These are phyloP conservation scores for Sesamia inferens DNA, from an alignment of 2,888 invertebrate species.

Conservation along the genomic window DNA sequence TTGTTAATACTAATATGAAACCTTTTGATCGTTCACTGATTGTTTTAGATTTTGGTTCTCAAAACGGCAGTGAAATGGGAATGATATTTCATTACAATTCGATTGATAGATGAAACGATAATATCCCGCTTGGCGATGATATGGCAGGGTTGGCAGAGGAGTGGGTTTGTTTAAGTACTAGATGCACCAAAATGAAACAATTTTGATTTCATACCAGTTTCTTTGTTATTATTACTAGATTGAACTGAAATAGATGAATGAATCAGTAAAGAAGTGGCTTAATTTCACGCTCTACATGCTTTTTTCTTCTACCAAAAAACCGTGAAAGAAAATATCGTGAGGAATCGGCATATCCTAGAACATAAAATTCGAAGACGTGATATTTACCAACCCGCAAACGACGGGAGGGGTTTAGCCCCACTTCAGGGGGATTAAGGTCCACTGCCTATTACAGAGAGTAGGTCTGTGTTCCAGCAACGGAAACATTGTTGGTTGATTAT, in stretches of 20 bases:
- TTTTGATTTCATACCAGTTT: slow-evolving; percentile 6
- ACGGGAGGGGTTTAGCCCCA: neutral
- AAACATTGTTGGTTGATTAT: neutral
- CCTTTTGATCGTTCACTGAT: slow-evolving; percentile 55
- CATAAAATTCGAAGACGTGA: neutral
- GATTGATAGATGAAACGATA: slow-evolving; percentile 53
- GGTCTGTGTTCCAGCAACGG: neutral
- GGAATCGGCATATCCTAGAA: neutral
- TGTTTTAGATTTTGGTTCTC: slow-evolving; percentile 51
- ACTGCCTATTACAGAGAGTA: neutral
- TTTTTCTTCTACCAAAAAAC: neutral
- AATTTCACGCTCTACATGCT: neutral
- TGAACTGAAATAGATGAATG: neutral
- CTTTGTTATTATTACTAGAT: slow-evolving; percentile 7
- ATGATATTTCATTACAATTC: slow-evolving; percentile 47
- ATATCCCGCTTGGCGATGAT: slow-evolving; percentile 17
- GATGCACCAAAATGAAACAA: neutral
- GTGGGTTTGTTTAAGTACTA: neutral
- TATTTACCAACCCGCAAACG: neutral
- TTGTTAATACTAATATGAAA: slow-evolving; percentile 57
- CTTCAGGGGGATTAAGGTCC: neutral
- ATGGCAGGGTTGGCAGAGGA: neutral
- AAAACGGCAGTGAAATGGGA: slow-evolving; percentile 31
- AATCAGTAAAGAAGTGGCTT: neutral
- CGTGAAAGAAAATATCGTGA: neutral